These are phyloP conservation scores for Aphodius granarius DNA, from an alignment of 2,888 invertebrate species.

Conservation along the genomic window DNA sequence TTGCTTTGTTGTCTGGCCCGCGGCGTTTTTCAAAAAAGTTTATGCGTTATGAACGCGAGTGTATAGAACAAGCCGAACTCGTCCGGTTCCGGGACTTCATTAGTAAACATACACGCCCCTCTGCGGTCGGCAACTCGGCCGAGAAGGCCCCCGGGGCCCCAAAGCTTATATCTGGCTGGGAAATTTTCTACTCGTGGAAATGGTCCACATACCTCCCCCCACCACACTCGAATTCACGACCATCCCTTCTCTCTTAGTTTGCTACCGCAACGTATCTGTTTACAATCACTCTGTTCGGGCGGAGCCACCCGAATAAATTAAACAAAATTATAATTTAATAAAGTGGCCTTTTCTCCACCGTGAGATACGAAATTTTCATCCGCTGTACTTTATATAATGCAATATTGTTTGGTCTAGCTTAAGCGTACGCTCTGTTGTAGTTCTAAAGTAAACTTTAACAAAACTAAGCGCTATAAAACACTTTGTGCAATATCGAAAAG, in stretches of 20 bases:
- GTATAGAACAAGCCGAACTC: not conserved
- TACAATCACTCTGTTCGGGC: not conserved
- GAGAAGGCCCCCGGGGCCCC: not conserved
- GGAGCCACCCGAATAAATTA: not conserved
- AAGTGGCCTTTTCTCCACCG: not conserved
- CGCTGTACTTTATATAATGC: not conserved
- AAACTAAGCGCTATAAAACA: too few species aligned
- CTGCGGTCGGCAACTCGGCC: constrained; percentile 31
- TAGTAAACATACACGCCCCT: constrained; percentile 33
- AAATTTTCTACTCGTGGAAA: not conserved
- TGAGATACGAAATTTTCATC: not conserved
- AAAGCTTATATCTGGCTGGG: not conserved
- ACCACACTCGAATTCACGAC: not conserved
- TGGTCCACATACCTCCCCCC: not conserved
- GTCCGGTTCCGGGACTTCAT: constrained; percentile 32
- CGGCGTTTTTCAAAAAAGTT: not conserved
- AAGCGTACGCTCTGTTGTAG: not conserved
- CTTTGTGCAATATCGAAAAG: too few species aligned
- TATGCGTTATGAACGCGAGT: not conserved
- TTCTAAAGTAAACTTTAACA: not conserved
- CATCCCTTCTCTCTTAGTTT: not conserved
- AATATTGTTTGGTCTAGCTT: not conserved
- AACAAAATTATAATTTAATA: not conserved
- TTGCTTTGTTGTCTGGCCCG: not conserved
- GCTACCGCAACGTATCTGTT: not conserved